Base-by-base conservation (phyloP, 2,797 vertebrate species). In the Diglossa cyanea region DNA sequence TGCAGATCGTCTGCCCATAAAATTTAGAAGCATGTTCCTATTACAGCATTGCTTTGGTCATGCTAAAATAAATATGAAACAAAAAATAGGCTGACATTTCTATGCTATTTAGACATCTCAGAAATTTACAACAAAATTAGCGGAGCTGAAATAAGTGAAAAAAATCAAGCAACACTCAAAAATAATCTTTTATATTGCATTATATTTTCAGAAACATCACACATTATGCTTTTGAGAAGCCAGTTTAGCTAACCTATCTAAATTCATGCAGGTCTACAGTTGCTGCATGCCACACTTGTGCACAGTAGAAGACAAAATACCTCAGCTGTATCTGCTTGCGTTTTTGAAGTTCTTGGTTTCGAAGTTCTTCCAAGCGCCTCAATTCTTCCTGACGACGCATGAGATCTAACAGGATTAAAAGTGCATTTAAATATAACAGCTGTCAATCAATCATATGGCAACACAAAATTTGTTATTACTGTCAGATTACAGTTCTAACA, bases 301-400 rank as follows among this genome's bases (percentile, higher is more conserved):
- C 58, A 80, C 31, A 75, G 55, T 3, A 82, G 20, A 78, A 92
- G 21, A 79, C 28, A 90, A 77, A 93, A 87, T 98, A 99, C 99
- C 99, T 99, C 98, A 99, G 96, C 51, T 99, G 99, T 83, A 99
- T 99, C 97, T 99, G 99, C 94, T 99, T 99, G 92, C 99, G 98
- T 93, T 99, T 99, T 94, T 99, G 99, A 79, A 99, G 98, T 82
- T 99, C 99, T 96, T 99, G 99, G 95, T 99, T 99, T 77, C 99
- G 98, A 72, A 99, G 98, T 94, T 99, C 99, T 97, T 99, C 99
- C 87, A 99, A 97, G 31, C 99, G 98, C 88, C 99, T 98, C 94
- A 99, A 95, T 96, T 99, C 99, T 97, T 99, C 99, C 60, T 99
- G 99, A 51, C 99, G 99, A 42, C 99, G 98, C 99, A 99, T 99